Percentiles rank a stretch among this genome's conserved stretches.
Conservation (phyloP, 2,888 invertebrate species). For the Lordiphosa fenestrarum region DNA sequence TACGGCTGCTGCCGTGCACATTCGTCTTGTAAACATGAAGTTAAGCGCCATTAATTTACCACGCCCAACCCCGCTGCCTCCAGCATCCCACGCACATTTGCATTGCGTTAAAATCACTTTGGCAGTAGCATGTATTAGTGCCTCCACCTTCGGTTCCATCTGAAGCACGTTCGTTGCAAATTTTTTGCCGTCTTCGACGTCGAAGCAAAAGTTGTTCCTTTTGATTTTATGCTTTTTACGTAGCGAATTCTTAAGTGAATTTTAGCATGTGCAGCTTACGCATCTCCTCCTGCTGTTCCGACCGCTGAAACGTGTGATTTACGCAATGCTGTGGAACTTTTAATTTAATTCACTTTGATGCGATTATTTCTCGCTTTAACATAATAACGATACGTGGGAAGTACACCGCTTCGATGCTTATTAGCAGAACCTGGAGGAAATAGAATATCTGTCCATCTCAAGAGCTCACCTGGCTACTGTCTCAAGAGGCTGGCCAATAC, state of each 20-base stretch:
- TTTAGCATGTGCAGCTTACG: constrained; percentile 59
- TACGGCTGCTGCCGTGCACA: constrained; percentile 31
- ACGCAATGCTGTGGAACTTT: constrained; percentile 61
- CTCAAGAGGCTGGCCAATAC: constrained; percentile 68
- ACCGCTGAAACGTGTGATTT: constrained; percentile 45
- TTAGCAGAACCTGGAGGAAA: constrained; percentile 29
- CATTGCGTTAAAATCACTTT: constrained; percentile 71
- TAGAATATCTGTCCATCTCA: constrained; percentile 39
- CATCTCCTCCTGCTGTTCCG: constrained; percentile 7
- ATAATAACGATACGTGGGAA: constrained; percentile 37
- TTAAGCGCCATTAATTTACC: constrained; percentile 72
- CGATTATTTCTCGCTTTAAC: constrained; percentile 52
- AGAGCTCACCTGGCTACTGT: constrained; percentile 36
- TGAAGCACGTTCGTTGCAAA: constrained; percentile 54
- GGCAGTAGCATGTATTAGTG: constrained; percentile 57
- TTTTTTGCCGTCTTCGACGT: constrained; percentile 42
- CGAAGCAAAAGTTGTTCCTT: constrained; percentile 49
- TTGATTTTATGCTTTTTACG: constrained; percentile 54
- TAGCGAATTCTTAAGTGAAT: constrained; percentile 63
- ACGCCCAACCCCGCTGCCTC: constrained; percentile 15
- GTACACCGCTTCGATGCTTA: constrained; percentile 44
- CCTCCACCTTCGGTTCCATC: constrained; percentile 14
- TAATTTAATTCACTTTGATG: constrained; percentile 66
- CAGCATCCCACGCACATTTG: constrained; percentile 40
- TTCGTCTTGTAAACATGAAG: constrained; percentile 73